Conservation (phyloP, 64 coral and sea anemone species). For the Stichodactyla helianthus region DNA sequence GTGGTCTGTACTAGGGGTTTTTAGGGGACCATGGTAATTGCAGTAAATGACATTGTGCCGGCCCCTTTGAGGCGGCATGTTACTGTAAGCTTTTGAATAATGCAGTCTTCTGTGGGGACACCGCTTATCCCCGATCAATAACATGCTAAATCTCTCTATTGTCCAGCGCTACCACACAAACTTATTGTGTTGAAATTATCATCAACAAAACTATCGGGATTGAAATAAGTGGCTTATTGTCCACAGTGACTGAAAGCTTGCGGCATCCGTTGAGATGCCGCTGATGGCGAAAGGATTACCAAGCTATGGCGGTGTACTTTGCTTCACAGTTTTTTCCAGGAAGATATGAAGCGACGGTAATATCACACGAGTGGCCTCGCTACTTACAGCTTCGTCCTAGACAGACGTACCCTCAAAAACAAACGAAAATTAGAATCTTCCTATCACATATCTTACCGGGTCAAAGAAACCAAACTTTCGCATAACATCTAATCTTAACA, state of each 20-base stretch:
- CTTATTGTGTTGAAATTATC: constrained; percentile 90
- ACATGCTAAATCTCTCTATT: constrained; percentile 60
- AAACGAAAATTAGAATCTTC: constrained; percentile 56
- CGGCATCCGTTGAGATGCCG: constrained; percentile 57
- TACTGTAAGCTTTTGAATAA: not conserved
- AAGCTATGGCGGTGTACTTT: constrained; percentile 73
- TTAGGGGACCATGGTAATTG: not conserved
- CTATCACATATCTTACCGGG: constrained; percentile 29
- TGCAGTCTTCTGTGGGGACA: constrained; percentile 12
- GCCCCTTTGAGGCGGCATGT: constrained; percentile 14
- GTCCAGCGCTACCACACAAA: constrained; percentile 55
- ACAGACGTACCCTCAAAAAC: constrained; percentile 44
- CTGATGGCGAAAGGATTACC: constrained; percentile 62
- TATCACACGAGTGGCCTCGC: not conserved
- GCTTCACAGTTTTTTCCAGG: constrained; percentile 75
- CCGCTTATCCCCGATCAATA: constrained; percentile 35
- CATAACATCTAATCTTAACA: constrained; percentile 54
- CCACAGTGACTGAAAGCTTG: constrained; percentile 54
- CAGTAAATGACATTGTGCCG: not conserved
- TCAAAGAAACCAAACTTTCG: constrained; percentile 50
- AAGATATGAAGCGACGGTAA: constrained; percentile 8
- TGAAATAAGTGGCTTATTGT: constrained; percentile 85
- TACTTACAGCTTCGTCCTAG: not conserved
- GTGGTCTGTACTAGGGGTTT: not conserved
- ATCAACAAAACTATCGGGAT: constrained; percentile 85